These are phyloP conservation scores for Mustelus asterias DNA, from an alignment of 2,113 vertebrate genomes.

Conservation along the genomic window DNA sequence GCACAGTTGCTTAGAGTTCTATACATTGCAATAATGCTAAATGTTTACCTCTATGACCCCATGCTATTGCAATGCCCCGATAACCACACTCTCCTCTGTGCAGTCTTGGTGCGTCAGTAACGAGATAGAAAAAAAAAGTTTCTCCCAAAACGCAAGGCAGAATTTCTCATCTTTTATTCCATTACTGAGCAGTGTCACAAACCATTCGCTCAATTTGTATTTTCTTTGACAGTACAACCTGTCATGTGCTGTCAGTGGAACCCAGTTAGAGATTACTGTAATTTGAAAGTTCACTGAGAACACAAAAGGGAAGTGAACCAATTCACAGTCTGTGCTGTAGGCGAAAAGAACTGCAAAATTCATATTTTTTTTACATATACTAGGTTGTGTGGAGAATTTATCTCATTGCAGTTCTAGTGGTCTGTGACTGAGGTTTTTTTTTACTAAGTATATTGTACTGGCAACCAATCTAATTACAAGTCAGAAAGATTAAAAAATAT, in stretches of 20 bases:
- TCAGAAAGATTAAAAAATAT: neutral
- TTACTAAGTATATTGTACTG: too few relatives aligned
- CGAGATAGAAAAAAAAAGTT: neutral
- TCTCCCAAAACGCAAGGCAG: neutral
- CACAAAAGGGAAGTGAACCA: constrained; percentile 16
- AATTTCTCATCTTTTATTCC: constrained; percentile 9
- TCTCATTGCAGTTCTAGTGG: neutral
- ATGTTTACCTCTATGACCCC: neutral
- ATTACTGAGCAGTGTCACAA: neutral
- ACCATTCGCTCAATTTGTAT: neutral
- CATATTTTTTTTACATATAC: neutral
- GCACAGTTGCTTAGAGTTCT: neutral
- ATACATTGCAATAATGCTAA: neutral
- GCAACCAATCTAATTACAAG: neutral
- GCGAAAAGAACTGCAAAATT: neutral
- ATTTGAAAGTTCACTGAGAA: constrained; percentile 15
- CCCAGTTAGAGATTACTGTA: constrained; percentile 24
- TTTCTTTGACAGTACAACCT: constrained; percentile 13
- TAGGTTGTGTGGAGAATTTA: neutral
- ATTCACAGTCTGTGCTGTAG: neutral
- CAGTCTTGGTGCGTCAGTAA: neutral
- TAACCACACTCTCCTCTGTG: neutral
- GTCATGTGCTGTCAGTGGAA: constrained; percentile 24
- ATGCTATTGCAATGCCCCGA: neutral
- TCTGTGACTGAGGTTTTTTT: neutral